Evolutionary conservation across 2,113 vertebrate species (phyloP).

Genomic region (Clarias macrocephalus): DNA sequence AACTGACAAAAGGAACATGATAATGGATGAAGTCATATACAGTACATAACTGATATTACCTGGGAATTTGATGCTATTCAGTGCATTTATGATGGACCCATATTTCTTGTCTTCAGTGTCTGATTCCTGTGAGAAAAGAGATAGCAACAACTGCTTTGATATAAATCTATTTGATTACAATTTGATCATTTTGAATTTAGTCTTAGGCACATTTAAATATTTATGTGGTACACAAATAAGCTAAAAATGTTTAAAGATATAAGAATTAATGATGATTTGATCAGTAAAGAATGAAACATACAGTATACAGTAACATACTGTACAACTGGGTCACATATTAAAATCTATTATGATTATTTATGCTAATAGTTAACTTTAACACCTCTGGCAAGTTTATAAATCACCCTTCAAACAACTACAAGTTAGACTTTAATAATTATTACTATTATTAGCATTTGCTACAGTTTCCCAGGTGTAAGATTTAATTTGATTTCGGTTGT

Average conservation of each 20-base stretch:
- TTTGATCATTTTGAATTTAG: background rate
- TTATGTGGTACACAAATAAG: background rate
- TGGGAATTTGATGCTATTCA: constrained; percentile 51
- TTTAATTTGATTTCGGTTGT: background rate
- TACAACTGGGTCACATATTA: background rate
- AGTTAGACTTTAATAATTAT: background rate
- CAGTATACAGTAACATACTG: background rate
- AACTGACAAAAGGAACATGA: background rate
- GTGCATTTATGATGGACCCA: constrained; percentile 58
- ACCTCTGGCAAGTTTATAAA: background rate
- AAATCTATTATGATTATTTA: background rate
- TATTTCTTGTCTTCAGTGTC: constrained; percentile 63
- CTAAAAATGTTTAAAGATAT: background rate
- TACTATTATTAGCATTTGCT: background rate
- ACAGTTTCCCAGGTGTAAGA: background rate
- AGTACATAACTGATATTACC: constrained; percentile 52
- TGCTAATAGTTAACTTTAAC: background rate
- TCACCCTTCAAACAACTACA: background rate
- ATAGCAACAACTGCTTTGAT: background rate
- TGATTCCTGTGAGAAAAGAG: constrained; percentile 59
- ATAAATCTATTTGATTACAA: background rate
- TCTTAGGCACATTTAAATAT: background rate
- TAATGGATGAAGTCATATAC: background rate
- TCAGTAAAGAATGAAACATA: background rate
- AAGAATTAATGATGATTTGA: background rate